Percentiles rank a stretch among this genome's conserved stretches.
phyloP scores from a whole-genome alignment of 2,797 vertebrate genomes.

The Cyprinella venusta region DNA sequence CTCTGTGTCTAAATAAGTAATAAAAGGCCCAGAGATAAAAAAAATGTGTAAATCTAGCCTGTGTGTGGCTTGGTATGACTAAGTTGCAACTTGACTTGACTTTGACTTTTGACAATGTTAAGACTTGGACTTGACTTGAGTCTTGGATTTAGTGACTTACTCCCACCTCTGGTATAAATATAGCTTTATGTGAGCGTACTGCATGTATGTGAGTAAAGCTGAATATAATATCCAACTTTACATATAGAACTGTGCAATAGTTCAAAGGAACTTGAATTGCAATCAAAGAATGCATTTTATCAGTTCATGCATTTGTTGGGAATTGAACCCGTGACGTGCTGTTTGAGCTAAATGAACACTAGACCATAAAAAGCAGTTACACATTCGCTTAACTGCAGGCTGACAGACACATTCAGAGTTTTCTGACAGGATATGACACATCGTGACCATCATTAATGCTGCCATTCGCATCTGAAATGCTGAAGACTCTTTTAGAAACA shows the following conservation, averaged over 20 bases:
- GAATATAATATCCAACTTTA: background rate
- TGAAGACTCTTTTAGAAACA: background rate
- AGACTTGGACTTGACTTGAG: too few relatives aligned
- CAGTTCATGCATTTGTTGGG: background rate
- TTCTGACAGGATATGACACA: conserved; percentile 6
- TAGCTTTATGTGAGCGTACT: background rate
- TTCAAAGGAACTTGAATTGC: background rate
- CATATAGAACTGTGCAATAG: background rate
- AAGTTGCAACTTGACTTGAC: too few relatives aligned
- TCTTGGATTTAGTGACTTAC: too few relatives aligned
- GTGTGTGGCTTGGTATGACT: too few relatives aligned
- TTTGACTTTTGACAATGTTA: too few relatives aligned
- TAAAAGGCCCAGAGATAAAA: too few relatives aligned
- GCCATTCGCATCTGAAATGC: background rate
- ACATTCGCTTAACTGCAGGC: background rate
- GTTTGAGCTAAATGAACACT: background rate
- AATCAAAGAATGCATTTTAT: background rate
- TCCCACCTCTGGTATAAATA: background rate
- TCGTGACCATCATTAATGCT: conserved; percentile 35
- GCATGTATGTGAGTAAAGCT: background rate
- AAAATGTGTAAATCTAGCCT: too few relatives aligned
- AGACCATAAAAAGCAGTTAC: background rate
- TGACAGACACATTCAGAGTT: background rate
- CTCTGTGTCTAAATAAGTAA: too few relatives aligned
- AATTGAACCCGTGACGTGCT: background rate